Evolutionary conservation across 1,140 invertebrate genomes (phyloP), one percentile per base, ranked within the genome.

Genomic region (Aleiodes sp.): DNA sequence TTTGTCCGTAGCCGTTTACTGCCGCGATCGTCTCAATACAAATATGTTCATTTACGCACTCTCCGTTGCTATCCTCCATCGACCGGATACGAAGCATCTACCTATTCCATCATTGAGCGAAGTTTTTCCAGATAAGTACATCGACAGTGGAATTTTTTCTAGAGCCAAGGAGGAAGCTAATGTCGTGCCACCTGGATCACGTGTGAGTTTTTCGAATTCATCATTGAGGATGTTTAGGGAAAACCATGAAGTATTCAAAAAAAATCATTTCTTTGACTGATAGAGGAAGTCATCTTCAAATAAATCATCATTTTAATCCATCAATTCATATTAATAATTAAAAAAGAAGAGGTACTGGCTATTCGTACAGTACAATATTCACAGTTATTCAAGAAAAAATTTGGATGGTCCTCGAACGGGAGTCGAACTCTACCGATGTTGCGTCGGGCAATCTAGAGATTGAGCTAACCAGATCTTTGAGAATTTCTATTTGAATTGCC

Each of bases 41-140:
- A 91, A 92, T 76, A 82, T 94, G 83, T 94, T 93, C 84, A 91
- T 93, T 80, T 94, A 94, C 78, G 90, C 90, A 6, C 83, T 91
- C 1, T 92, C 92, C 0, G 93, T 94, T 19, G 92, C 92, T 0
- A 85, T 94, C 26, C 76, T 94, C 41, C 92, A 94, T 87, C 90
- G 92, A 24, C 85, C 88, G 0, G 93, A 95, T 74, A 94, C 93
- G 0, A 91, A 91, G 76, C 87, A 91, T 63, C 65, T 94, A 2
- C 88, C 89, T 59, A 78, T 95, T 61, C 93, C 93, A 1, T 89
- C 90, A 0, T 88, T 94, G 41, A 87, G 88, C 35, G 90, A 93
- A 75, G 87, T 90, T 12, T 94, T 94, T 77, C 93, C 93, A 2
- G 93, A 93, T 65, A 93, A 94, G 75, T 94, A 91, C 79, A 85